Conservation (phyloP, 2,113 vertebrate species). For the Alouatta palliata region DNA sequence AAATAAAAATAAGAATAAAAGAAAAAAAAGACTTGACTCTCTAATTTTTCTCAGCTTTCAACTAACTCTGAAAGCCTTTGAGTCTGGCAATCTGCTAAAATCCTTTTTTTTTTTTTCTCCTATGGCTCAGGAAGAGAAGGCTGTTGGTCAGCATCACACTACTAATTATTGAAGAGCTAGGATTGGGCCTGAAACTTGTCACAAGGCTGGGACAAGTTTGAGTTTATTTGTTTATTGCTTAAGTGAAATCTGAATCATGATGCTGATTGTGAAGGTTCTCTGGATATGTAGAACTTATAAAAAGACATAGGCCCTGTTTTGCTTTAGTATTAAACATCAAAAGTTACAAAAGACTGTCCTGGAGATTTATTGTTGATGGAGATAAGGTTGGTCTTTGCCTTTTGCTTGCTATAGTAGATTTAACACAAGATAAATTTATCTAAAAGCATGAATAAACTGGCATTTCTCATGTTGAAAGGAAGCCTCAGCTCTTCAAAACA, state of each 20-base stretch:
- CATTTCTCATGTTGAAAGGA: slow-evolving; percentile 39
- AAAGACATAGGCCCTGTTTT: not conserved
- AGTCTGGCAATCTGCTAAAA: not conserved
- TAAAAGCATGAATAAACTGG: not conserved
- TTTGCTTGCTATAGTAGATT: not conserved
- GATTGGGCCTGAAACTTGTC: not conserved
- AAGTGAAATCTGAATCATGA: not conserved
- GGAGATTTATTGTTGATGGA: not conserved
- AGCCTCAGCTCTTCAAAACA: slow-evolving; percentile 9
- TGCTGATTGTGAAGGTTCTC: not conserved
- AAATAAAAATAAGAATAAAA: no score
- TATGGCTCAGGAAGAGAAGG: not conserved
- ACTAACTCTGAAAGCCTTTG: not conserved
- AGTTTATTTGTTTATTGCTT: not conserved
- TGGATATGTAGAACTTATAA: not conserved
- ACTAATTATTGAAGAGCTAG: not conserved
- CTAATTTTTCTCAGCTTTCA: not conserved
- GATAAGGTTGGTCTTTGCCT: slow-evolving; percentile 27
- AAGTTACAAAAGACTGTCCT: not conserved
- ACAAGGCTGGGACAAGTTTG: not conserved
- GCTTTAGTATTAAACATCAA: slow-evolving; percentile 7
- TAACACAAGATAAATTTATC: not conserved
- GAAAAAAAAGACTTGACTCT: not conserved
- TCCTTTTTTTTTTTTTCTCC: not conserved
- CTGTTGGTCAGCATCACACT: not conserved